Evolutionary conservation across 2,888 invertebrate species (phyloP).

Genomic region (Dicranocentrus wangi): DNA sequence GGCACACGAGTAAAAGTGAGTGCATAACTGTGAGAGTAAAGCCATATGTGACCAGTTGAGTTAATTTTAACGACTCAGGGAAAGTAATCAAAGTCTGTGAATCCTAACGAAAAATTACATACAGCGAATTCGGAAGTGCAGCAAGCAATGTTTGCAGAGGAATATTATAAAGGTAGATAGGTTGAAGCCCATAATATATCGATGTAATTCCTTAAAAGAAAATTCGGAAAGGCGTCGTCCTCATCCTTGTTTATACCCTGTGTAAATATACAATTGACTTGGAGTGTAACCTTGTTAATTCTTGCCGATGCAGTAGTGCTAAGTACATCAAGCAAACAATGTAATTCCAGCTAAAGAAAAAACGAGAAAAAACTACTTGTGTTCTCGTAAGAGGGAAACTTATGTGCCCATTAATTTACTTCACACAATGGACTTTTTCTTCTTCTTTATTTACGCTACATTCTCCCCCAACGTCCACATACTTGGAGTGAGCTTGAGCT

Average conservation of each 20-base stretch:
- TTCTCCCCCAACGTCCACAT: background rate
- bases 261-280: constrained; percentile 6
- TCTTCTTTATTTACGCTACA: constrained; percentile 6
- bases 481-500: background rate
- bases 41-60: constrained; percentile 23
- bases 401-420: constrained; percentile 72
- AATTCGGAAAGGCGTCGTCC: background rate
- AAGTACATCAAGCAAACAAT: background rate
- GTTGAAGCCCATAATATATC: background rate
- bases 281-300: constrained; percentile 37
- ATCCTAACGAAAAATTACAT: constrained; percentile 13
- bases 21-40: constrained; percentile 20
- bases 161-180: background rate
- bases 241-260: constrained; percentile 2
- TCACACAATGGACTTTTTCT: constrained; percentile 68
- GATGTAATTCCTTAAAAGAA: constrained; percentile 4
- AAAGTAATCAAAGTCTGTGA: constrained; percentile 32
- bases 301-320: constrained; percentile 13
- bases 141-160: background rate
- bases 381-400: constrained; percentile 67
- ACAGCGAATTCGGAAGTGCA: background rate
- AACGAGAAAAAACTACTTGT: constrained; percentile 13
- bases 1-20: constrained; percentile 2
- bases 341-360: background rate
- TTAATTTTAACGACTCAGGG: constrained; percentile 10